Conservation (phyloP, 2,888 invertebrate species). For the Chalcis sispes region DNA sequence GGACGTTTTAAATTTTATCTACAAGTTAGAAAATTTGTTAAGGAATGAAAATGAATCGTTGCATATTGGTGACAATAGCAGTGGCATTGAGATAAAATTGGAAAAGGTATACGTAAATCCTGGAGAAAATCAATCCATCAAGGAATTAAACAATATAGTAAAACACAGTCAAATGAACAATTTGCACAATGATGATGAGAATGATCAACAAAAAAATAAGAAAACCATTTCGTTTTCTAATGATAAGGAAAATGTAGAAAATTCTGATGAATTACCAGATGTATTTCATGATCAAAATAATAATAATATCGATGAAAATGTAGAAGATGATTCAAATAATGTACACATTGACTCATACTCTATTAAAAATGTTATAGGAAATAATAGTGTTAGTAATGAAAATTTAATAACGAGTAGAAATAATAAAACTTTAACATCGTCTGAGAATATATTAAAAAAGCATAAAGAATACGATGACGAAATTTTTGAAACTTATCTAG, state of each 20-base stretch:
- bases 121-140: background rate
- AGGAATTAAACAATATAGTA: background rate
- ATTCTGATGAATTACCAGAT: too few species aligned
- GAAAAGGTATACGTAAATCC: conserved; percentile 35
- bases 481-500: background rate
- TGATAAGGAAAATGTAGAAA: background rate
- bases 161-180: background rate
- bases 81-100: conserved; percentile 30
- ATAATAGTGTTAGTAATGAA: background rate
- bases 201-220: background rate
- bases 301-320: background rate
- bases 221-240: background rate
- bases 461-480: conserved; percentile 7
- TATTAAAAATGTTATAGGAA: background rate
- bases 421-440: background rate
- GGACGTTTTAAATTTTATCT: conserved; percentile 63
- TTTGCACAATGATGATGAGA: background rate
- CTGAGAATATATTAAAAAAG: background rate
- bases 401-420: background rate
- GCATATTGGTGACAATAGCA: conserved; percentile 40
- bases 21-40: conserved; percentile 61
- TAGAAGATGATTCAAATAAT: background rate
- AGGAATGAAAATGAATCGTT: conserved; percentile 45
- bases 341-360: too few species aligned
- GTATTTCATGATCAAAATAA: background rate